phyloP scores from a whole-genome alignment of 2,113 vertebrate genomes.

The Montifringilla adamsi region DNA sequence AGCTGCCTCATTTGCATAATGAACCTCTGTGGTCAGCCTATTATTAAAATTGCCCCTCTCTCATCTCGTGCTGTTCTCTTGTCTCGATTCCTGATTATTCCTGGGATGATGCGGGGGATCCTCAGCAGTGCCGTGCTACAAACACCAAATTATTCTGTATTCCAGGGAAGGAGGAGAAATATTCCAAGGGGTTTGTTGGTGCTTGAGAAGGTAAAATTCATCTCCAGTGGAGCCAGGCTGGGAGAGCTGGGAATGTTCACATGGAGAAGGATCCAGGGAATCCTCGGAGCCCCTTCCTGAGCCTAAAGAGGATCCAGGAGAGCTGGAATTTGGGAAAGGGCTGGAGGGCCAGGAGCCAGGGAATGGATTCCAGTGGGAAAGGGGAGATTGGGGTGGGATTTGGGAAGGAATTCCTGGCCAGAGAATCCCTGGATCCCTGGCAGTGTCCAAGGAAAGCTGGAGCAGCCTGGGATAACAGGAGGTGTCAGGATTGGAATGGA shows the following conservation, averaged over 20 bases:
- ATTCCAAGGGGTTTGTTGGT: not conserved
- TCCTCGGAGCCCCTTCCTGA: fast-evolving
- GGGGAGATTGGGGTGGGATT: no score
- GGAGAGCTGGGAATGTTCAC: not conserved
- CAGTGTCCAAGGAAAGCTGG: fast-evolving
- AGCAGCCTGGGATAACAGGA: fast-evolving
- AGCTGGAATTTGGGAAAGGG: not conserved
- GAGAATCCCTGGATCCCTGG: not conserved
- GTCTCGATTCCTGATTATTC: not conserved
- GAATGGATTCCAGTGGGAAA: no score
- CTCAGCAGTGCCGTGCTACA: not conserved
- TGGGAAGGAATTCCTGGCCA: not conserved
- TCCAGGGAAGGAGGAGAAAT: not conserved
- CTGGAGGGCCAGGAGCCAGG: no score
- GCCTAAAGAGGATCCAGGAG: not conserved
- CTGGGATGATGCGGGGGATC: not conserved
- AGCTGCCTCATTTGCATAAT: not conserved
- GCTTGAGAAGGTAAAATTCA: not conserved
- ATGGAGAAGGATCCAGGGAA: not conserved
- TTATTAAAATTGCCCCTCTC: not conserved
- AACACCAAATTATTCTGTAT: not conserved
- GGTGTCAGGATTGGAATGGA: fast-evolving
- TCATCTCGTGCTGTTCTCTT: not conserved
- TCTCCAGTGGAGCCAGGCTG: not conserved
- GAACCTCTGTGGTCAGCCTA: not conserved